Percentiles rank a stretch among this genome's conserved stretches.
These are phyloP conservation scores for Ophioninae sp. DNA, from an alignment of 2,888 invertebrate genomes.

Conservation along the genomic window DNA sequence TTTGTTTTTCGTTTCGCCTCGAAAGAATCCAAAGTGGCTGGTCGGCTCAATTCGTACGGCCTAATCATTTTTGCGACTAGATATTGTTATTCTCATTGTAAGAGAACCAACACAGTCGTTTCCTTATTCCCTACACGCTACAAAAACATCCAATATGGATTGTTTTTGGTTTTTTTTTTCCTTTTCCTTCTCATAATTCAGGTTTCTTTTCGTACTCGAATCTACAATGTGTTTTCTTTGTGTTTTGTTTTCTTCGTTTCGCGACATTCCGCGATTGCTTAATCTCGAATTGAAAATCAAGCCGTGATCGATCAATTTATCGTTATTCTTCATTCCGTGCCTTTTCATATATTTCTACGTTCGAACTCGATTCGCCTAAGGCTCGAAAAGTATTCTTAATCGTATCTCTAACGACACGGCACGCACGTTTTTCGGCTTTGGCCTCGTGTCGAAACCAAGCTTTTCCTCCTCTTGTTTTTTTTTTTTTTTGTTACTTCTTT, in stretches of 20 bases:
- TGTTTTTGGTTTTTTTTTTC: slow-evolving; percentile 61
- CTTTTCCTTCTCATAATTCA: slow-evolving; percentile 51
- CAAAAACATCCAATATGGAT: slow-evolving; percentile 59
- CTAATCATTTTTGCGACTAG: slow-evolving; percentile 73
- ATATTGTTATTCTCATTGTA: slow-evolving; percentile 85
- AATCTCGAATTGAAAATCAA: slow-evolving; percentile 7
- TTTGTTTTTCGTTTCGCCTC: slow-evolving; percentile 30
- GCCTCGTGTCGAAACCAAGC: slow-evolving; percentile 79
- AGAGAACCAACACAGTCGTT: slow-evolving; percentile 86
- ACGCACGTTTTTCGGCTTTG: slow-evolving; percentile 75
- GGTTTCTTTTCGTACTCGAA: background rate
- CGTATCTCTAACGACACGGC: slow-evolving; percentile 74
- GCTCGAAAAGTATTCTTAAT: slow-evolving; percentile 65
- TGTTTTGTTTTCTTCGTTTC: background rate
- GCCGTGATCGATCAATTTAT: slow-evolving; percentile 9
- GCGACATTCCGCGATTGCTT: background rate
- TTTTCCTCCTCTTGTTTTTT: slow-evolving; percentile 73
- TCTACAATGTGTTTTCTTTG: background rate
- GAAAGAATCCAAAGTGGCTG: slow-evolving; percentile 56
- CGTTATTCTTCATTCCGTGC: background rate
- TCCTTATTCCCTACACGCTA: slow-evolving; percentile 64
- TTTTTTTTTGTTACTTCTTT: slow-evolving; percentile 64
- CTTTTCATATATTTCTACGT: slow-evolving; percentile 6
- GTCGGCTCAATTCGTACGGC: slow-evolving; percentile 40
- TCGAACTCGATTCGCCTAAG: slow-evolving; percentile 25